Base-by-base conservation (phyloP, 2,888 invertebrate species). In the Philhelius pedissequus region DNA sequence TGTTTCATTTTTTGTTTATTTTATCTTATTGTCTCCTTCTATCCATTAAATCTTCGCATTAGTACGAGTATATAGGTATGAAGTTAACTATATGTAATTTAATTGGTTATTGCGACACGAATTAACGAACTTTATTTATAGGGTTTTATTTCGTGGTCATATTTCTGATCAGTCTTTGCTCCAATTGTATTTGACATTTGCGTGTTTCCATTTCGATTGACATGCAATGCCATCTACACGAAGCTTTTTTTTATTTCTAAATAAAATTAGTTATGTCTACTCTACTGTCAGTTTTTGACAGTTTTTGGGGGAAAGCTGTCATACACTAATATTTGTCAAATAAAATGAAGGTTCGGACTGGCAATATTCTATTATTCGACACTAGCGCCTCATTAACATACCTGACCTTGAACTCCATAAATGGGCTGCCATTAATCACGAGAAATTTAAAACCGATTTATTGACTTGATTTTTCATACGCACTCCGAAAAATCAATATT, bases 61-160 rank as follows among this genome's bases (percentile, higher is more conserved):
- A n/a, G n/a, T n/a, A 20, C 48, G 5, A 4, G 5, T 9, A 11
- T 45, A 22, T 35, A 30, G 3, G 9, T n/a, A n/a, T n/a, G 18
- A 38, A 52, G n/a, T 77, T 25, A 74, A 69, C 78, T 83, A 74
- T 83, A 74, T 83, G 74, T 66, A 66, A 64, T 50, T 79, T 83
- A 83, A 83, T 83, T 79, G 79, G 74, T 79, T 83, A 79, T 83
- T 75, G 79, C 74, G 74, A 75, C 70, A 75, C 70, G 78, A 75
- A 70, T 74, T 70, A 79, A 74, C 56, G 56, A 79, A 74, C 56
- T 50, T 69, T 68, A 73, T 68, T 82, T 77, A 30, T 62, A 48
- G 68, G 60, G 66, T 6, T 58, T 54, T 22, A 64, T 74, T 74
- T 78, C 54, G 64, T 78, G 54, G 73, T 50, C 54, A 78, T 50